Percentiles rank a stretch among this genome's conserved stretches.
phyloP scores from a whole-genome alignment of 2,113 vertebrate genomes.

The Ptyas mucosa region DNA sequence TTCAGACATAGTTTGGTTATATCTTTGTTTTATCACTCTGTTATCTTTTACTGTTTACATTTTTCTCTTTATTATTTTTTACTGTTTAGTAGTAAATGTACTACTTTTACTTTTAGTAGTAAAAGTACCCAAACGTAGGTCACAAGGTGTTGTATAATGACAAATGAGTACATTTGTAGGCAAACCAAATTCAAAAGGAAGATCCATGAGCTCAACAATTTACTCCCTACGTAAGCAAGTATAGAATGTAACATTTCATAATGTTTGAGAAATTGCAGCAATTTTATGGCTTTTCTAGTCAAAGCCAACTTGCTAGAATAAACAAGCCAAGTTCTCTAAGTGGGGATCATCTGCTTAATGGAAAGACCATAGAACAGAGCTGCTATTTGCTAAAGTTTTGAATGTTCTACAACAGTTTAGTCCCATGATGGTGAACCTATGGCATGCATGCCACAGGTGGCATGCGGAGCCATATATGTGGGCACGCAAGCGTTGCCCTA shows the following conservation, averaged over 20 bases:
- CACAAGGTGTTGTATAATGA: not conserved
- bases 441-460: too few relatives aligned
- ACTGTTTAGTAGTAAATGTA: not conserved
- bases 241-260: not conserved
- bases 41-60: not conserved
- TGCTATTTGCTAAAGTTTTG: not conserved
- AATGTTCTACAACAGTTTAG: not conserved
- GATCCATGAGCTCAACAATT: not conserved
- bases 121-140: too few relatives aligned
- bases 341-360: not conserved
- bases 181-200: not conserved
- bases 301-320: not conserved
- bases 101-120: too few relatives aligned
- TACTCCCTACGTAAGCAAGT: not conserved
- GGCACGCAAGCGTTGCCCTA: too few relatives aligned
- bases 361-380: not conserved
- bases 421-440: too few relatives aligned
- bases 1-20: not conserved
- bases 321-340: not conserved
- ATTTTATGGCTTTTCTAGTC: not conserved
- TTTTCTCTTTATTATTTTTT: not conserved
- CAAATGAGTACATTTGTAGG: not conserved
- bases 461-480: too few relatives aligned
- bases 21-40: not conserved
- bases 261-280: not conserved